phyloP scores from a whole-genome alignment of 1,140 invertebrate genomes.

The Halesus radiatus region DNA sequence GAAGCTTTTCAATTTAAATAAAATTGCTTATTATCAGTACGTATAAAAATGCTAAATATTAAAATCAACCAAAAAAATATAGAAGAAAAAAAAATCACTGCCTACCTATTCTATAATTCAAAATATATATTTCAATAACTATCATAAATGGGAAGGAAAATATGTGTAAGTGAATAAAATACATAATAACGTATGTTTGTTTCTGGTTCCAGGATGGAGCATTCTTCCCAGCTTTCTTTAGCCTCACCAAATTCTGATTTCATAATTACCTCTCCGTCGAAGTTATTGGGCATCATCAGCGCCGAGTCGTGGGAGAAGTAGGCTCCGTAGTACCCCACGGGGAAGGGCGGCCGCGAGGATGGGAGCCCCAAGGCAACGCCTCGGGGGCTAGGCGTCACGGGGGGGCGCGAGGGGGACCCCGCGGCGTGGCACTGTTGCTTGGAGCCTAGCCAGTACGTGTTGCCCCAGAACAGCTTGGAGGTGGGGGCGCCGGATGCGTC shows the following conservation, averaged over 20 bases:
- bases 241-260: not conserved
- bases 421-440: slow-evolving; percentile 62
- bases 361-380: not conserved
- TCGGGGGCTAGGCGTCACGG: slow-evolving; percentile 47
- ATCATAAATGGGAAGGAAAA: too few relatives aligned
- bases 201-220: too few relatives aligned
- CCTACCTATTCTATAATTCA: too few relatives aligned
- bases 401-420: slow-evolving; percentile 53
- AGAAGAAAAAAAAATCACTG: too few relatives aligned
- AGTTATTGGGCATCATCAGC: slow-evolving; percentile 2
- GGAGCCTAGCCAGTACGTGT: slow-evolving; percentile 69
- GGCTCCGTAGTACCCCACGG: slow-evolving; percentile 40
- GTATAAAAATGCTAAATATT: too few relatives aligned
- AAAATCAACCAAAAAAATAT: too few relatives aligned
- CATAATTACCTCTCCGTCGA: slow-evolving; percentile 2
- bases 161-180: too few relatives aligned
- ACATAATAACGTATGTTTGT: too few relatives aligned
- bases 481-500: slow-evolving; percentile 67
- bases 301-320: slow-evolving; percentile 38
- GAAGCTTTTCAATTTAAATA: too few relatives aligned
- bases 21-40: too few relatives aligned
- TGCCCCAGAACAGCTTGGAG: slow-evolving; percentile 66
- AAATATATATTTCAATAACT: too few relatives aligned
- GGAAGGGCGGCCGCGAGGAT: slow-evolving; percentile 31
- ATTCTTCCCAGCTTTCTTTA: too few relatives aligned